These are phyloP conservation scores for Hestina assimilis DNA, from an alignment of 1,140 invertebrate genomes.

Conservation along the genomic window DNA sequence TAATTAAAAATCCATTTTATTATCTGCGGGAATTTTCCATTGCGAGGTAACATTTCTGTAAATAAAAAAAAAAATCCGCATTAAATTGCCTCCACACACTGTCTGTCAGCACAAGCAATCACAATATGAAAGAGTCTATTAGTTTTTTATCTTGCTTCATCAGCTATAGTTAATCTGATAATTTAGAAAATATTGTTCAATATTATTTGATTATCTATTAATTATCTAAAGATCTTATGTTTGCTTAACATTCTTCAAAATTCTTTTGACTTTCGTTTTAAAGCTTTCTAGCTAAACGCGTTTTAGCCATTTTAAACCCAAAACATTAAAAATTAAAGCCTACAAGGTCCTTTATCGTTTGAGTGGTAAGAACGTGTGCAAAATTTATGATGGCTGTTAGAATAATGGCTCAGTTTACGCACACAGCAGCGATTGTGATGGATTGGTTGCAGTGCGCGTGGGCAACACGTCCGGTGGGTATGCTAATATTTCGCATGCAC, in stretches of 20 bases:
- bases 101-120: too few relatives aligned
- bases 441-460: constrained; percentile 56
- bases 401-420: constrained; percentile 50
- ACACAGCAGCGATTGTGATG: constrained; percentile 64
- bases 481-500: constrained; percentile 54
- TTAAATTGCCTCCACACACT: too few relatives aligned
- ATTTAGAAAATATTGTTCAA: not conserved
- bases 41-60: constrained; percentile 1
- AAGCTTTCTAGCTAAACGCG: constrained; percentile 3
- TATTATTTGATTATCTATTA: not conserved
- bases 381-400: constrained; percentile 37
- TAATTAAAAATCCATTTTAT: constrained; percentile 13
- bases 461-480: constrained; percentile 60
- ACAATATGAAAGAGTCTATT: too few relatives aligned
- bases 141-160: not conserved
- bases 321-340: constrained; percentile 23
- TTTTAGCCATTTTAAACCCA: constrained; percentile 13
- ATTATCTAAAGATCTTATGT: not conserved
- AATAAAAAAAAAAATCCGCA: not conserved
- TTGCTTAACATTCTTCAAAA: not conserved
- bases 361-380: constrained; percentile 21
- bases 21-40: constrained; percentile 22
- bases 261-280: not conserved
- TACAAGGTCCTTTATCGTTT: constrained; percentile 32
- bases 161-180: too few relatives aligned